A percentile compares a stretch with the other conserved stretches of the same genome.
Conservation (phyloP, 2,888 invertebrate genomes). For the Hirtodrosophila cameraria region DNA sequence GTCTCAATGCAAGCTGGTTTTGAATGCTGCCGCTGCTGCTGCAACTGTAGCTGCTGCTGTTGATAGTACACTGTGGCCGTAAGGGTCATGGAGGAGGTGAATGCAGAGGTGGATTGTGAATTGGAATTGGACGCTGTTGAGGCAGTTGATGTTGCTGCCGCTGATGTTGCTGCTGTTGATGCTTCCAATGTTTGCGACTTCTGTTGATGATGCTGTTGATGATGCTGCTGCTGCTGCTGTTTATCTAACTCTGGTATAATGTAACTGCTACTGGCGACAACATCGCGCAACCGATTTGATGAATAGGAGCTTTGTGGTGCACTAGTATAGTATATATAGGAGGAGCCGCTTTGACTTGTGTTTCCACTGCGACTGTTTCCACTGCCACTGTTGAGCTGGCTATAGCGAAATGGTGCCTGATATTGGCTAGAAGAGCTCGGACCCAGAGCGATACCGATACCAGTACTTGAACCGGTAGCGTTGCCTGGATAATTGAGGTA, state of each 20-base stretch:
- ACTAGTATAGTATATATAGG: conserved; percentile 57
- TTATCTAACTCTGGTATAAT: conserved; percentile 19
- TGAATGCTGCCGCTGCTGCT: conserved; percentile 26
- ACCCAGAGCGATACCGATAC: not conserved
- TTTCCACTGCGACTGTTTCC: no score
- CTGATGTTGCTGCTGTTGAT: conserved; percentile 9
- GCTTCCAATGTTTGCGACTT: conserved; percentile 30
- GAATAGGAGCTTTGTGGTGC: conserved; percentile 72
- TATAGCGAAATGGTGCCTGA: conserved; percentile 17
- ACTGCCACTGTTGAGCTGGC: conserved; percentile 28
- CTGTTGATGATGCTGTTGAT: conserved; percentile 14
- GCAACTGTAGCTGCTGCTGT: conserved; percentile 52
- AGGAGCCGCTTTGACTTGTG: conserved; percentile 20
- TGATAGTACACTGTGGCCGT: conserved; percentile 73
- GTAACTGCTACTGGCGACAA: conserved; percentile 18
- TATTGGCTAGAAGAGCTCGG: conserved; percentile 3
- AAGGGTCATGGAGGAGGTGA: conserved; percentile 53
- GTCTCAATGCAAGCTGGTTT: conserved; percentile 14
- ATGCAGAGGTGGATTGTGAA: not conserved
- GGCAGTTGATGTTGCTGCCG: conserved; percentile 1
- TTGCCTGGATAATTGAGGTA: conserved; percentile 24
- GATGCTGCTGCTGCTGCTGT: conserved; percentile 17
- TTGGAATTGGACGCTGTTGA: conserved; percentile 12
- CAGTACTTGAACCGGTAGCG: not conserved
- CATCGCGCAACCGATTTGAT: conserved; percentile 65